phyloP scores from a whole-genome alignment of 2,797 vertebrate genomes.

The Crypturellus tataupa region DNA sequence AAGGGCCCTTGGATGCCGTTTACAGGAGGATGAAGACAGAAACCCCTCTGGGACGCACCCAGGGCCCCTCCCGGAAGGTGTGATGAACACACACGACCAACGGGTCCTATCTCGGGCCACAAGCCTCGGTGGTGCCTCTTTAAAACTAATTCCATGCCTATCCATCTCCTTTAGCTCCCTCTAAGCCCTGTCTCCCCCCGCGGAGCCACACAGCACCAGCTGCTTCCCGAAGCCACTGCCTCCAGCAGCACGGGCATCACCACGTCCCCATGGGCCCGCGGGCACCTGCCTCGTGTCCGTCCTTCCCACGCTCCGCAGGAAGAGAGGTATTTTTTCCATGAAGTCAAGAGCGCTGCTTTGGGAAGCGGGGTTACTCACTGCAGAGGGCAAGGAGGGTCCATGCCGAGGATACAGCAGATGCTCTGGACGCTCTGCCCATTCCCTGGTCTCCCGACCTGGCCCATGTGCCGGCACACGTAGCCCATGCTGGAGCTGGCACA shows the following conservation, averaged over 20 bases:
- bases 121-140: rapidly evolving
- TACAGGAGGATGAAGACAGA: rapidly evolving
- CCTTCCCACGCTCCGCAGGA: not conserved
- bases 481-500: no score
- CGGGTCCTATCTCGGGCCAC: not conserved
- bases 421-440: not conserved
- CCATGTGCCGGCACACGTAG: not conserved
- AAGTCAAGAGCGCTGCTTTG: not conserved
- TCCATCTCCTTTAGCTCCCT: not conserved
- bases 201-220: not conserved
- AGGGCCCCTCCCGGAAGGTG: not conserved
- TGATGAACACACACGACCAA: not conserved
- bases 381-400: not conserved
- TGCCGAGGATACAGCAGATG: not conserved
- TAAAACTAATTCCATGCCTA: not conserved
- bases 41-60: not conserved
- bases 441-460: not conserved
- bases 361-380: not conserved
- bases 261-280: not conserved
- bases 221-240: not conserved
- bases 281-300: not conserved
- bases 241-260: no score
- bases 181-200: not conserved
- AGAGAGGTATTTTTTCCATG: no score
- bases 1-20: not conserved